These are phyloP conservation scores for Motacilla alba DNA, from an alignment of 2,113 vertebrate species.

Conservation along the genomic window DNA sequence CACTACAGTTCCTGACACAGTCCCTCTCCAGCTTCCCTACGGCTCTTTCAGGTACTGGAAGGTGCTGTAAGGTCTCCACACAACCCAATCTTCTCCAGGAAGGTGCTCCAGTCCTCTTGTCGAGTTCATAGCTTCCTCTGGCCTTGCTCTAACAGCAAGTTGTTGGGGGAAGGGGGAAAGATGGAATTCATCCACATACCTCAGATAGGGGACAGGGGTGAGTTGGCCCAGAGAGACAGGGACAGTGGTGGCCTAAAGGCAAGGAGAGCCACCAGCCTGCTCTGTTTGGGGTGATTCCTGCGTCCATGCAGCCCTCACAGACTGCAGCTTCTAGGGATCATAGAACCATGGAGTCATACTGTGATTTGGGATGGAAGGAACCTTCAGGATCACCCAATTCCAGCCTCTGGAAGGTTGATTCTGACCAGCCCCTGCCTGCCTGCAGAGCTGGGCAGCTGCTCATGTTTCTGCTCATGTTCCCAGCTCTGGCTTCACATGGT, in stretches of 20 bases:
- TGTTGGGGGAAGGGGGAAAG: not conserved
- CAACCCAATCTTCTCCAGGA: not conserved
- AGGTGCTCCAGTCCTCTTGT: fast-evolving
- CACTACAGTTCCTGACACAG: not conserved
- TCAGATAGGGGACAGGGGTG: not conserved
- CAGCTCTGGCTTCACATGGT: not conserved
- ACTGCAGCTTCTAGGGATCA: not conserved
- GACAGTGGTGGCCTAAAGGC: not conserved
- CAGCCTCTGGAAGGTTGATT: not conserved
- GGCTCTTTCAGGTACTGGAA: not conserved
- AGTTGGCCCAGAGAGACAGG: not conserved
- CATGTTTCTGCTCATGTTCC: not conserved
- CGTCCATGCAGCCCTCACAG: not conserved
- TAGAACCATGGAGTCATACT: not conserved
- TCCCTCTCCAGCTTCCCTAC: not conserved
- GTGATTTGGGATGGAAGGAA: not conserved
- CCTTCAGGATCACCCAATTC: not conserved
- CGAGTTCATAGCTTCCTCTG: not conserved
- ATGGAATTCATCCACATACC: not conserved
- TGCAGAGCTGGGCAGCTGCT: not conserved
- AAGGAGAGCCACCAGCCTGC: not conserved
- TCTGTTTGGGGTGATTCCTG: not conserved
- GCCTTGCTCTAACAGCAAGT: not conserved
- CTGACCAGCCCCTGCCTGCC: not conserved
- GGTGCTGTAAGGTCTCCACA: not conserved